Evolutionary conservation across 2,113 vertebrate species (phyloP), one percentile per base, ranked within the genome.

Genomic region (Odocoileus virginianus): DNA sequence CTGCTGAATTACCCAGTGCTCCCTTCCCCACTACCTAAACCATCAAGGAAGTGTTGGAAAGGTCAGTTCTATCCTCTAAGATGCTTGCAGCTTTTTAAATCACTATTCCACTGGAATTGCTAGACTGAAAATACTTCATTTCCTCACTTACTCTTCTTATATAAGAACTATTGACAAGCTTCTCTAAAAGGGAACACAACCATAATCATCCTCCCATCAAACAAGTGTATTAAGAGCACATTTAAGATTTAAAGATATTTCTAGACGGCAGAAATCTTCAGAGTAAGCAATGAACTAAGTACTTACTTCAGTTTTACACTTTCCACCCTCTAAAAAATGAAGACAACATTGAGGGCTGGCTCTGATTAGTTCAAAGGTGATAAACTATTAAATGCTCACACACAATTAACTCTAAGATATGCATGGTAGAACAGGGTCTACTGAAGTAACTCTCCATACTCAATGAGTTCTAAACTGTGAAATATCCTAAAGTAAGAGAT

Each of bases 241-340:
- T 84, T 96, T 96, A 93, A 92, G 43, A 95, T 79, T 96, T 89
- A 92, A 95, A 97, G 43, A 40, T 64, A 74, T 60, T 90, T 97
- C 78, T 88, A 78, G 64, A 95, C 94, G 92, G 64, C 45, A 60
- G 47, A 95, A 67, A 11, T 61, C 86, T 96, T 92, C 30, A 95
- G 27, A 86, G 19, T 71, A 96, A 93, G 54, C 82, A 16, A 95
- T n/a, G 7, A 97, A 58, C 83, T 90, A 64, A 92, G 36, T 47
- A 94, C 28, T 19, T 33, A 96, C 74, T 96, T 96, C 55, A 52
- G 8, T 91, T 92, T 97, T 78, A 97, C 15, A 76, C 30, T 94
- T 95, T 89, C 7, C 87, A 55, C 16, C 92, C 57, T 81, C 58
- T 86, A 94, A 95, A 95, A 95, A 85, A 78, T 67, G 71, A 96